Percentiles rank a stretch among this genome's conserved stretches.
phyloP scores from a whole-genome alignment of 2,888 invertebrate genomes.

The Standfussiana lucernea region DNA sequence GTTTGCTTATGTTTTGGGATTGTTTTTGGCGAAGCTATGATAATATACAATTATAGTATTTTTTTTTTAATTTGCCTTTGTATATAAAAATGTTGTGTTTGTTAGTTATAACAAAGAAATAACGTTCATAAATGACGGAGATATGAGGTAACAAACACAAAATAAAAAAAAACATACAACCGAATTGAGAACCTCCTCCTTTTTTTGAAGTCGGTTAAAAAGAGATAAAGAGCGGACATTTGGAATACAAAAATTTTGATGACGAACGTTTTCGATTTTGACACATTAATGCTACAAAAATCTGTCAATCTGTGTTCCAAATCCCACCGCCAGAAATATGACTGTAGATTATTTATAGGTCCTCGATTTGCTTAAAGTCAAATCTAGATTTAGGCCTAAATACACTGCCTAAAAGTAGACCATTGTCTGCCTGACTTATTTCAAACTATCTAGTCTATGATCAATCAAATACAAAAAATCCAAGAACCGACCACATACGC shows the following conservation, averaged over 20 bases:
- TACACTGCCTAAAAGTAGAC: not conserved
- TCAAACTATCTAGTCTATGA: not conserved
- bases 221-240: too few relatives aligned
- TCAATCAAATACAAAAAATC: not conserved
- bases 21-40: not conserved
- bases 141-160: too few relatives aligned
- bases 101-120: not conserved
- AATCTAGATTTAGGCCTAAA: not conserved
- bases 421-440: not conserved
- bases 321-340: not conserved
- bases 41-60: not conserved
- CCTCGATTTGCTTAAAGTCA: not conserved
- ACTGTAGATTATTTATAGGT: not conserved
- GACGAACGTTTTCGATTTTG: too few relatives aligned
- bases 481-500: not conserved
- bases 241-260: too few relatives aligned
- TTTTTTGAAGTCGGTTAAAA: too few relatives aligned
- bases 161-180: too few relatives aligned
- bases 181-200: too few relatives aligned
- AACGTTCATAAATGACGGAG: too few relatives aligned
- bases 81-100: not conserved
- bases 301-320: too few relatives aligned
- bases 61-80: not conserved
- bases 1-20: constrained; percentile 7
- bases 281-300: too few relatives aligned